A percentile compares a stretch with the other conserved stretches of the same genome.
Evolutionary conservation across 2,888 invertebrate species (phyloP).

Genomic region (Caenorhabditis sp.): DNA sequence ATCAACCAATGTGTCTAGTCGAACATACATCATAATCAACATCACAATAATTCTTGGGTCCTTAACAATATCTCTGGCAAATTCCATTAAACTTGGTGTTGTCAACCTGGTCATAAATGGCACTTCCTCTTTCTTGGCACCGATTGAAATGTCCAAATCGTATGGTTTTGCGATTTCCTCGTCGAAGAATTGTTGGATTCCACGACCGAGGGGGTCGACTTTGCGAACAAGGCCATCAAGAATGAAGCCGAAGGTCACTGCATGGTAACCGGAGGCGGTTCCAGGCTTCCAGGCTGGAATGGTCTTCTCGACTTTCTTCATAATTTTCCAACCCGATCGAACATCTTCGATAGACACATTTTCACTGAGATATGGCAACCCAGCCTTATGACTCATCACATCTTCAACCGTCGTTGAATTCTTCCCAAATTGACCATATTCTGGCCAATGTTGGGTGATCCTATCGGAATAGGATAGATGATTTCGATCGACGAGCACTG

Average conservation of each 20-base stretch:
- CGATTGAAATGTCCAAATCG: slow-evolving; percentile 59
- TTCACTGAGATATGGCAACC: slow-evolving; percentile 69
- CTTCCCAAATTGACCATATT: slow-evolving; percentile 73
- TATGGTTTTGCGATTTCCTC: slow-evolving; percentile 64
- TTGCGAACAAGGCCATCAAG: slow-evolving; percentile 52
- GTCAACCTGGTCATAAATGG: slow-evolving; percentile 51
- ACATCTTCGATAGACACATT: slow-evolving; percentile 29
- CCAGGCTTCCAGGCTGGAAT: slow-evolving; percentile 70
- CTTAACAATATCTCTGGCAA: slow-evolving; percentile 53
- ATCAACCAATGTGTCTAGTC: slow-evolving; percentile 51
- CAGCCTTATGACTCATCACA: slow-evolving; percentile 72
- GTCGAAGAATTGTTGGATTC: slow-evolving; percentile 63
- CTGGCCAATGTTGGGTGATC: slow-evolving; percentile 72
- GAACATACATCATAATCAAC: slow-evolving; percentile 45
- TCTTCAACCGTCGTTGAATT: slow-evolving; percentile 72
- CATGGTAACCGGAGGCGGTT: slow-evolving; percentile 71
- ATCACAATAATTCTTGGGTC: slow-evolving; percentile 58
- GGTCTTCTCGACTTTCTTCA: slow-evolving; percentile 67
- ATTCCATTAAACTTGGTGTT: slow-evolving; percentile 53
- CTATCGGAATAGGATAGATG: slow-evolving; percentile 70
- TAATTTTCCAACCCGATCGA: slow-evolving; percentile 9
- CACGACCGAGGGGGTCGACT: slow-evolving; percentile 54
- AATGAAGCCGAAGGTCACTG: slow-evolving; percentile 71
- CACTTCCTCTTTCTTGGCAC: slow-evolving; percentile 36
- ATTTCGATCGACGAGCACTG: slow-evolving; percentile 72